Percentiles rank a stretch among this genome's conserved stretches.
phyloP scores from a whole-genome alignment of 2,888 invertebrate genomes.

The Diaprepes abbreviatus region DNA sequence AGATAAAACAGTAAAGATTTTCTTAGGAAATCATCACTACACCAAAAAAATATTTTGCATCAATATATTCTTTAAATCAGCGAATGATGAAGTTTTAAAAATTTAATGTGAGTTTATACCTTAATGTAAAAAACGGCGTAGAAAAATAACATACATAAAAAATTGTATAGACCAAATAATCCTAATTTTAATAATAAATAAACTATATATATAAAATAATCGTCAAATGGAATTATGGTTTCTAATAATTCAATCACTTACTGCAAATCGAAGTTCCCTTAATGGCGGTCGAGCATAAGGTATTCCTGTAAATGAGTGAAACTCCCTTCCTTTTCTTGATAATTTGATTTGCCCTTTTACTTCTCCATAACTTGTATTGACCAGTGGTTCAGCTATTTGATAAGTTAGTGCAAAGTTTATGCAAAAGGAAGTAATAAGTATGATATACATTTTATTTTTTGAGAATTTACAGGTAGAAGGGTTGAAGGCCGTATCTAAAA shows the following conservation, averaged over 20 bases:
- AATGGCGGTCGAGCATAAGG: constrained; percentile 59
- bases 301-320: constrained; percentile 55
- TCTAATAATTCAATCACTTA: constrained; percentile 43
- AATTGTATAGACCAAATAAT: no score
- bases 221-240: no score
- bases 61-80: no score
- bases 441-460: neutral
- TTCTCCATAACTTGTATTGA: constrained; percentile 14
- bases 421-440: neutral
- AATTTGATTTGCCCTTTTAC: constrained; percentile 48
- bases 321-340: constrained; percentile 51
- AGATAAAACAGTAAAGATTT: no score
- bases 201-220: no score
- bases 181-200: no score
- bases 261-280: constrained; percentile 56
- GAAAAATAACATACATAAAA: no score
- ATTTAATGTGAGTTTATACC: no score
- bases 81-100: no score
- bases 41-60: no score
- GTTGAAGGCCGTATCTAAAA: neutral
- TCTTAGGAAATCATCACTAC: no score
- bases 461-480: neutral
- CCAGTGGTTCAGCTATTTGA: neutral
- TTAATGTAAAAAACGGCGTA: no score
- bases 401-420: neutral